These are phyloP conservation scores for Rhadina sibilatrix DNA, from an alignment of 2,113 vertebrate species.

Conservation along the genomic window DNA sequence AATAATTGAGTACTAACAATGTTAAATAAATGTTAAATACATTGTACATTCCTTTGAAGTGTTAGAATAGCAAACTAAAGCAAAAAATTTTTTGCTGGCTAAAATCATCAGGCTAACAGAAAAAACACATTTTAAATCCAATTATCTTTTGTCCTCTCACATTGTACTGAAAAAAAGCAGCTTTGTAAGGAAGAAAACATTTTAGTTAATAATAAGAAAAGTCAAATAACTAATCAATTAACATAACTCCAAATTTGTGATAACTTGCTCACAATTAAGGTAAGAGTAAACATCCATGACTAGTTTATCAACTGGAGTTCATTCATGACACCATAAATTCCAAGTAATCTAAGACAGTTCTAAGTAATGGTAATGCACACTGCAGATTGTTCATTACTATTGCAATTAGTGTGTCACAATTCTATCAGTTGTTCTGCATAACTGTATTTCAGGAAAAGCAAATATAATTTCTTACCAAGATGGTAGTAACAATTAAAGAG, in stretches of 20 bases:
- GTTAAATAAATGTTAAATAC: neutral
- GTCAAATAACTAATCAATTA: neutral
- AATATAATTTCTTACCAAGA: slow-evolving; percentile 84
- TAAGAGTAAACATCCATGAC: neutral
- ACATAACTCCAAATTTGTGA: neutral
- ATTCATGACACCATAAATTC: slow-evolving; percentile 4
- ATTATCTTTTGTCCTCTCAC: neutral
- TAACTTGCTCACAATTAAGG: neutral
- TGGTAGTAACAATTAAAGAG: slow-evolving; percentile 91
- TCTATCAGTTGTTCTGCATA: neutral
- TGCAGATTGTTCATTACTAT: neutral
- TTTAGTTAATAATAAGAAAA: slow-evolving; percentile 8
- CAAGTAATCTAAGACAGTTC: neutral
- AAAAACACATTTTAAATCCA: neutral
- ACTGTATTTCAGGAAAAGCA: neutral
- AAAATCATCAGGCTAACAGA: neutral
- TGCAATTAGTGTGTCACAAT: neutral
- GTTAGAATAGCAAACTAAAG: neutral
- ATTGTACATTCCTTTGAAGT: neutral
- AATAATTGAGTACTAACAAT: neutral
- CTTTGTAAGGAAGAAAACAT: neutral
- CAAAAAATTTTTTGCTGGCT: neutral
- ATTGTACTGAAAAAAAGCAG: neutral
- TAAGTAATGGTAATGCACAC: neutral
- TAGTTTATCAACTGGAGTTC: slow-evolving; percentile 1